Evolutionary conservation across 2,888 invertebrate species (phyloP), one percentile per base, ranked within the genome.

Genomic region (Apodemia duryi): DNA sequence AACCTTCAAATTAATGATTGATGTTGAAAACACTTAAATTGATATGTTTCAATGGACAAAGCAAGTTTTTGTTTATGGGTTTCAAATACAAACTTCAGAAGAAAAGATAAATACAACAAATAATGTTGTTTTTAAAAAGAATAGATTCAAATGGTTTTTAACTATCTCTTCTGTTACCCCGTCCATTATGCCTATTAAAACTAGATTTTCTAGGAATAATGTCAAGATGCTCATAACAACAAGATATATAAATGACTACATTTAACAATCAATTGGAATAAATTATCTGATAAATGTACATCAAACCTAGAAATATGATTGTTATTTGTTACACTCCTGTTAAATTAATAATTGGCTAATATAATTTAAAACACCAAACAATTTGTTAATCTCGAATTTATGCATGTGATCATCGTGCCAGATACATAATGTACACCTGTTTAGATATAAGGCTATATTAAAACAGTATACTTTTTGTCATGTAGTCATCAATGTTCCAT

Each of bases 1-100:
- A 13, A 72, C 77, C 46, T 86, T 85, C 68, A 91, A 88, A 71
- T 69, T 89, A 11, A 73, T 75, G 9, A 73, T 86, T 66, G 79
- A 83, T 71, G 62, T 69, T 54, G 76, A 77, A 67, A 67, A 63
- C 66, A 63, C 67, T 28, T 70, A 70, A 71, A 66, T n/a, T 57
- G n/a, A 41, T 6, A 21, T 46, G 11, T 51, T 21, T 21, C 21
- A 63, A 13, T n/a, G 4, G 28, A 52, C 13, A 35, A 35, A 63
- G 52, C 9, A 21, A n/a, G 29, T 11, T n/a, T 41, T 51, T 51
- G 21, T 51, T 21, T 38, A 54, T 63, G 63, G 46, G 51, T 52
- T 35, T 35, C 63, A 21, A 9, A 21, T 38, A 32, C 32, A 29
- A 6, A 52, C n/a, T 63, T 54, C 28, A 41, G 52, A 29, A 13